Evolutionary conservation across 2,888 invertebrate species (phyloP), one percentile per base, ranked within the genome.

Genomic region (Aethes cnicana): DNA sequence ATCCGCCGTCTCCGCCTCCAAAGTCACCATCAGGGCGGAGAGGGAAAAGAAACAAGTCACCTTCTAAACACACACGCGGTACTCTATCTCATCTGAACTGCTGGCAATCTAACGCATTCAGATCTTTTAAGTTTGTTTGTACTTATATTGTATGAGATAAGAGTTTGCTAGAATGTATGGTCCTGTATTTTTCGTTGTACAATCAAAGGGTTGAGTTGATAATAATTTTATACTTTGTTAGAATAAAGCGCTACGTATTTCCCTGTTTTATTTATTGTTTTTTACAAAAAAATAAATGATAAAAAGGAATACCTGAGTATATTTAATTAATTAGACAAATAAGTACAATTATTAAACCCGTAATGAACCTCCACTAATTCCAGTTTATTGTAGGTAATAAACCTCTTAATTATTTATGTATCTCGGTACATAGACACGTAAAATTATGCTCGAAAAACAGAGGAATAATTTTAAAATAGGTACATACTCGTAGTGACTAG

Each of bases 1-100:
- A 47, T 66, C 81, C 6, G 65, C 77, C 3, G 55, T 84, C n/a
- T 25, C 83, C 32, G 55, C 85, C 33, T 67, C 84, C 9, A 88
- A 85, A 64, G 63, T 89, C 42, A 78, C 81, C 50, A 74, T 88
- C 58, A 81, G 85, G 58, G 56, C 86, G 21, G 87, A 88, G 59
- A 79, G 78, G 68, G 87, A 89, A 69, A 88, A 88, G 77, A 89
- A 89, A 67, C 84, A 85, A 75, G 89, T 89, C 65, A 81, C 89
- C 64, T 89, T 89, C 67, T 89, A 87, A 82, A 58, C 52, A 53
- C 58, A 53, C 54, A 25, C 54, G 56, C 49, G 46, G 46, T 23
- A 49, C 57, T 49, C 56, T 55, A 53, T 54, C 39, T 67, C 54
- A 50, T 56, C 56, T 41, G 49, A 56, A 54, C 54, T 50, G 58